Base-by-base conservation (phyloP, 2,797 vertebrate species). In the Sebastolobus altivelis region DNA sequence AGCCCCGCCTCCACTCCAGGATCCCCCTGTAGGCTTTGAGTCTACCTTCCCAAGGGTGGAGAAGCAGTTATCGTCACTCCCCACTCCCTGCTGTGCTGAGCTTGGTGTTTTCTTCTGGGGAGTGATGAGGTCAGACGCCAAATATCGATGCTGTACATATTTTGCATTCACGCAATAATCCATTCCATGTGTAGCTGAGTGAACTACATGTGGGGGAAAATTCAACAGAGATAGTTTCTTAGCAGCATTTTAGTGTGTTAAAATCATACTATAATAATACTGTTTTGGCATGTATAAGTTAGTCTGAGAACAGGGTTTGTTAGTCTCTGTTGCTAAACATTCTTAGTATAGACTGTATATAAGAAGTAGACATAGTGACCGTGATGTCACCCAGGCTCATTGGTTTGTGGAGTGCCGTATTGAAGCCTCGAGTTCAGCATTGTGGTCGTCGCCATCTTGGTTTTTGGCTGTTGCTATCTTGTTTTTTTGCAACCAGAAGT, bases 101-200 rank as follows among this genome's bases (percentile, higher is more conserved):
- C 59, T 65, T 49, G 43, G 8, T 49, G 16, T 49, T 0, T 49
- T 49, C 43, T 49, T 20, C 14, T 63, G 43, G 4, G 60, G 13
- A 49, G 29, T 25, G 35, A 68, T 27, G n/a, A 68, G 22, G 60
- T 59, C 27, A 70, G 20, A 72, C 1, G 27, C 27, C 33, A 77
- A 38, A 68, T 62, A 62, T 49, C 38, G 22, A 5, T 56, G 38
- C 31, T 52, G 2, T 5, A 22, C 35, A 61, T 72, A 72, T 68
- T 66, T 54, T 27, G 5, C 29, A 58, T 62, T 72, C 8, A 46
- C 46, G 5, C 35, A 37, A 63, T 69, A 35, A 82, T 67, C 25
- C 46, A 8, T 8, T 77, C 22, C 58, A 38, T 1, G 27, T 62
- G n/a, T 54, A 9, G 33, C 55, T 55, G 49, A 69, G 31, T 49